phyloP scores from a whole-genome alignment of 2,797 vertebrate species.

The Sebastes paucispinis region DNA sequence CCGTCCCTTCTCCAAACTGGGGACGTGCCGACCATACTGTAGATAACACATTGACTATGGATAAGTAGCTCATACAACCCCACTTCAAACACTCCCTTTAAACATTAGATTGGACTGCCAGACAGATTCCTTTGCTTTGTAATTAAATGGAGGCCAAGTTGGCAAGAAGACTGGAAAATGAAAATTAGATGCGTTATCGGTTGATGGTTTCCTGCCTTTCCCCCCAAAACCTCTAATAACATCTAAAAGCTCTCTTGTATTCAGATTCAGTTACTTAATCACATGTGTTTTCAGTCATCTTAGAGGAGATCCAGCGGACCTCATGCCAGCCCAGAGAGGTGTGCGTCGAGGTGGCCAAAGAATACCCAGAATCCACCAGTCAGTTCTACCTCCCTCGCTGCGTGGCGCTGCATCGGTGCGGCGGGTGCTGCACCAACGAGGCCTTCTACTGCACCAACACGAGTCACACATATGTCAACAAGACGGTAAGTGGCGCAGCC shows the following conservation, averaged over 20 bases:
- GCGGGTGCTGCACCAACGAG: constrained; percentile 82
- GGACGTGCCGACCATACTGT: too few species aligned
- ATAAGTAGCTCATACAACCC: too few species aligned
- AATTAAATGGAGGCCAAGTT: neutral
- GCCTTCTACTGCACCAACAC: constrained; percentile 79
- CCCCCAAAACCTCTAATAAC: neutral
- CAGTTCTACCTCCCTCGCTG: constrained; percentile 80
- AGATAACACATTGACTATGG: neutral
- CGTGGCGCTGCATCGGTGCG: constrained; percentile 81
- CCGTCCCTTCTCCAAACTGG: too few species aligned
- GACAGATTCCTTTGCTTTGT: neutral
- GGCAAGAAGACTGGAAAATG: neutral
- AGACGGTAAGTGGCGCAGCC: constrained; percentile 68
- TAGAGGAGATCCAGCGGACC: constrained; percentile 80
- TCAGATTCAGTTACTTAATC: neutral
- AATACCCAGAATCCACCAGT: constrained; percentile 80
- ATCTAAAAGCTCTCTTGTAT: neutral
- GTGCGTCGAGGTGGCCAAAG: constrained; percentile 81
- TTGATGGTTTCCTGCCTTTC: constrained; percentile 1
- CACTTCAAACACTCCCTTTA: too few species aligned
- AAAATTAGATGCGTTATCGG: neutral
- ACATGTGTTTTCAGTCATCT: constrained; percentile 68
- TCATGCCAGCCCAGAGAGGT: constrained; percentile 80
- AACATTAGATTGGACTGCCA: neutral
- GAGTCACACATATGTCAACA: constrained; percentile 75